Conservation (phyloP, 2,797 vertebrate genomes). For the Buphagus erythrorhynchus region DNA sequence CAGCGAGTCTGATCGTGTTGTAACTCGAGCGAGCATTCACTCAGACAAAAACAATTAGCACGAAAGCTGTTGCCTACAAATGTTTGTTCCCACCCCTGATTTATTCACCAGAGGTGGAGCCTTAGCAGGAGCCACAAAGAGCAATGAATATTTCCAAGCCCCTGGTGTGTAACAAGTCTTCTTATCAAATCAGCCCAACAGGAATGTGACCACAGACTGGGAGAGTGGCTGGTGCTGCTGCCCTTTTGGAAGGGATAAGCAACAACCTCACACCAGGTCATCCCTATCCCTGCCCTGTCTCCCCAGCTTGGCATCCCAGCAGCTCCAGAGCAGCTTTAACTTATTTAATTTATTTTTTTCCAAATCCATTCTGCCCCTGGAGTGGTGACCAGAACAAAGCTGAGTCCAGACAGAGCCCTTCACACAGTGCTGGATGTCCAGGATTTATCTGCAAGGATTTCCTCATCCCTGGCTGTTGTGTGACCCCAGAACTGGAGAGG, state of each 20-base stretch:
- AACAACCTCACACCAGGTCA: neutral
- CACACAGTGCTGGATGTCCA: neutral
- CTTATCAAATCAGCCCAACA: neutral
- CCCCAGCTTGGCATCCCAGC: neutral
- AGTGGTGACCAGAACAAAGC: neutral
- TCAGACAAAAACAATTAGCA: constrained; percentile 61
- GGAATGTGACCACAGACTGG: neutral
- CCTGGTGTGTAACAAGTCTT: neutral
- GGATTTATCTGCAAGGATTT: neutral
- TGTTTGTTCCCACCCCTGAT: neutral
- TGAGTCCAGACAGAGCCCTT: neutral
- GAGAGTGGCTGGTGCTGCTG: neutral
- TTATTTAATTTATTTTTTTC: no score
- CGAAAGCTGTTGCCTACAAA: neutral
- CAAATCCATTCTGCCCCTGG: neutral
- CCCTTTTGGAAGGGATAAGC: neutral
- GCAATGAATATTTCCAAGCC: neutral
- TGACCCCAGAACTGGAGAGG: neutral
- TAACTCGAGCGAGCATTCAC: constrained; percentile 18
- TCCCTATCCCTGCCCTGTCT: neutral
- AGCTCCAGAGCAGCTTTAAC: neutral
- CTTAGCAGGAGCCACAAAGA: neutral
- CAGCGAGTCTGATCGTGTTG: neutral
- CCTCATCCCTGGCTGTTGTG: neutral
- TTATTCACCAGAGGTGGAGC: constrained; percentile 33